Conservation (phyloP, 1,140 invertebrate genomes). For the Drosophila melanica region DNA sequence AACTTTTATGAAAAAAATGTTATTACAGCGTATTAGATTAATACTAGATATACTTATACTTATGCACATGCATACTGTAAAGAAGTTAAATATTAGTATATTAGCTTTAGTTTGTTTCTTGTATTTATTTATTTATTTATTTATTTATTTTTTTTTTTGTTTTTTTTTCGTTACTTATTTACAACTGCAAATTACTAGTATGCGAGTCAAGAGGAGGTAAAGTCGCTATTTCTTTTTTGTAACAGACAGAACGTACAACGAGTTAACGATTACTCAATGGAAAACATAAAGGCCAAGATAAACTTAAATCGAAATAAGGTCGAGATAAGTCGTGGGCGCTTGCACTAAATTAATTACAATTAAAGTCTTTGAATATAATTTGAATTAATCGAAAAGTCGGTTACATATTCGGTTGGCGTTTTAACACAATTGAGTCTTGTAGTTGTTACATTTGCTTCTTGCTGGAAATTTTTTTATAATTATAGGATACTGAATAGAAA, state of each 20-base stretch:
- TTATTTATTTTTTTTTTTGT: constrained; percentile 32
- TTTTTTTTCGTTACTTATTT: constrained; percentile 57
- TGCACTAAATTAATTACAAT: constrained; percentile 65
- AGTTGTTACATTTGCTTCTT: constrained; percentile 59
- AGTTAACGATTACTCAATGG: constrained; percentile 70
- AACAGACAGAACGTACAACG: constrained; percentile 69
- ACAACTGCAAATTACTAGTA: constrained; percentile 66
- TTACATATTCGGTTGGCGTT: constrained; percentile 44
- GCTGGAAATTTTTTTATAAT: constrained; percentile 60
- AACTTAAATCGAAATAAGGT: constrained; percentile 62
- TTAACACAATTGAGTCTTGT: constrained; percentile 74
- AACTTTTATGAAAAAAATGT: constrained; percentile 39
- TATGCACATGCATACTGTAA: constrained; percentile 45
- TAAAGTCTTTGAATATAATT: constrained; percentile 72
- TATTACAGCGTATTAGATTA: constrained; percentile 65
- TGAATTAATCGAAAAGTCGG: constrained; percentile 42
- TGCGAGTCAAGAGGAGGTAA: constrained; percentile 57
- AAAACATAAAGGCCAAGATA: constrained; percentile 31
- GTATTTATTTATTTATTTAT: constrained; percentile 51
- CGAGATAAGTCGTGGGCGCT: constrained; percentile 18
- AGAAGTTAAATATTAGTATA: constrained; percentile 68
- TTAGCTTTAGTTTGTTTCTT: constrained; percentile 14
- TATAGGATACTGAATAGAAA: constrained; percentile 42
- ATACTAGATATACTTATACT: constrained; percentile 57
- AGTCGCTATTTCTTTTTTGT: constrained; percentile 46